Percentiles rank a stretch among this genome's conserved stretches.
phyloP scores from a whole-genome alignment of 2,113 vertebrate genomes.

The Acrocephalus kingi region DNA sequence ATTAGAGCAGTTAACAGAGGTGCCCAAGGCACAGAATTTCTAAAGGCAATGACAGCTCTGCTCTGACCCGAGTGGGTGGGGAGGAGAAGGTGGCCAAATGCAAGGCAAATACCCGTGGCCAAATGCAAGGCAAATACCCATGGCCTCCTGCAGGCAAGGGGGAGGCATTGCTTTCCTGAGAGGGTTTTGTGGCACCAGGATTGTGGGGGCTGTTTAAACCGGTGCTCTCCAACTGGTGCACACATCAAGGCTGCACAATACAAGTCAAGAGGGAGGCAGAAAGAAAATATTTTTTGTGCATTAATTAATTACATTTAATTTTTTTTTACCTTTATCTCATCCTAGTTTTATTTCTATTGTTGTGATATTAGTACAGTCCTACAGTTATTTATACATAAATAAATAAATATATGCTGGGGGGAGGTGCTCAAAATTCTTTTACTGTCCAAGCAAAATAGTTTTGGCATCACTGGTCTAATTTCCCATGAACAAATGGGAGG shows the following conservation, averaged over 20 bases:
- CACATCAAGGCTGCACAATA: background rate
- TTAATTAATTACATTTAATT: background rate
- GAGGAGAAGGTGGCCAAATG: background rate
- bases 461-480: background rate
- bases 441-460: background rate
- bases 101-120: background rate
- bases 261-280: background rate
- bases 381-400: background rate
- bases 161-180: background rate
- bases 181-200: background rate
- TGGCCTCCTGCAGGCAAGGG: background rate
- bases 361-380: background rate
- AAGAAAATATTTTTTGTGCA: background rate
- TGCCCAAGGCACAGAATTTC: background rate
- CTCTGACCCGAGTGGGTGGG: fast-evolving
- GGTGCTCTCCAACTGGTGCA: background rate
- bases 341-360: background rate
- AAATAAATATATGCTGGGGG: background rate
- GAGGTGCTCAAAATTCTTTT: background rate
- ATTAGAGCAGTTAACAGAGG: background rate
- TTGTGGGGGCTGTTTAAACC: background rate
- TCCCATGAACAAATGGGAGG: background rate
- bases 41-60: background rate
- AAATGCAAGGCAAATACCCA: background rate
- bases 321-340: background rate